Percentiles rank a stretch among this genome's conserved stretches.
phyloP scores from a whole-genome alignment of 2,797 vertebrate species.

The Heteromormyrus szaboi region DNA sequence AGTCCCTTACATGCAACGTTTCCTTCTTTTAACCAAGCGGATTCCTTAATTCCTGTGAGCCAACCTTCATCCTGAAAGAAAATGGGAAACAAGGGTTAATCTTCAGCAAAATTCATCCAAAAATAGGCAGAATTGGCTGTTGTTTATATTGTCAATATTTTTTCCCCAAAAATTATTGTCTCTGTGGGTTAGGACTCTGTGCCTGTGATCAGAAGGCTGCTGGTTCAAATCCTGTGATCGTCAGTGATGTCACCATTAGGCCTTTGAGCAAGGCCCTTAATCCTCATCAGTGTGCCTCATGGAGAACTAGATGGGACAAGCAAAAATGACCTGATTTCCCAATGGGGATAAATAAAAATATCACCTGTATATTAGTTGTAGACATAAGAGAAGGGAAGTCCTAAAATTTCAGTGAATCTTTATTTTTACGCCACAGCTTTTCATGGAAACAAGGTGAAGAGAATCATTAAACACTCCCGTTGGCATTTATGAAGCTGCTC shows the following conservation, averaged over 20 bases:
- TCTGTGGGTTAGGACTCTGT: not conserved
- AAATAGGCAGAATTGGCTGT: not conserved
- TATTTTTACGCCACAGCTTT: not conserved
- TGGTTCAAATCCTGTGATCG: not conserved
- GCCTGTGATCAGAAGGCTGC: not conserved
- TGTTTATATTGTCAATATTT: not conserved
- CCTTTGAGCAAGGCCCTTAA: not conserved
- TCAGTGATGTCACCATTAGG: not conserved
- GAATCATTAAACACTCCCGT: not conserved
- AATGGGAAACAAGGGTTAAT: constrained; percentile 25
- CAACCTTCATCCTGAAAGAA: constrained; percentile 85
- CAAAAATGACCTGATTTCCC: not conserved
- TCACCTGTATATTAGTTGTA: not conserved
- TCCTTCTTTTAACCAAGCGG: constrained; percentile 74
- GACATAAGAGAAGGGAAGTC: not conserved
- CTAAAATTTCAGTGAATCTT: not conserved
- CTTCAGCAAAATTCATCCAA: not conserved
- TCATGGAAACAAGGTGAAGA: not conserved
- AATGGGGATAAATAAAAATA: not conserved
- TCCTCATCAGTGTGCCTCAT: not conserved
- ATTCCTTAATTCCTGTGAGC: constrained; percentile 85
- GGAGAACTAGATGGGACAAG: not conserved
- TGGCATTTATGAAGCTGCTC: not conserved
- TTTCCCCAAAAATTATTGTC: not conserved
- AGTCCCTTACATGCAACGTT: constrained; percentile 75